phyloP scores from a whole-genome alignment of 1,140 invertebrate species.

The Helicorthomorpha holstii region DNA sequence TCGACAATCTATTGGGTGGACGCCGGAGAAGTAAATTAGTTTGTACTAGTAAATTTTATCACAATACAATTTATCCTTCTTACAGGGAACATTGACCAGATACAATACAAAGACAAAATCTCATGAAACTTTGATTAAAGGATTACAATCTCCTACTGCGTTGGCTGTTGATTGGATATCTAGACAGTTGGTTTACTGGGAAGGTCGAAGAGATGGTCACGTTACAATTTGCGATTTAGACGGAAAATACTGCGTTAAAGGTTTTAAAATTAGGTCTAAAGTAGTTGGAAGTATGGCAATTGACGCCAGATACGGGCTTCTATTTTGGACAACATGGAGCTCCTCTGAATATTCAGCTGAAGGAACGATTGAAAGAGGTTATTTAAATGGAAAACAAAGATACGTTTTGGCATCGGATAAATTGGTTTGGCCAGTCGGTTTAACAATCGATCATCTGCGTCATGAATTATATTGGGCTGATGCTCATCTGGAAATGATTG shows the following conservation, averaged over 20 bases:
- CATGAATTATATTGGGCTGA: conserved; percentile 74
- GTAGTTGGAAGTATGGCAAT: background rate
- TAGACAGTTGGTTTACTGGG: conserved; percentile 67
- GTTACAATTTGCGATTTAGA: background rate
- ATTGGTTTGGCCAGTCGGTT: conserved; percentile 56
- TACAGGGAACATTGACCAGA: too few species aligned
- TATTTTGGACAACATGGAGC: conserved; percentile 32
- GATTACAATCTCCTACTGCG: conserved; percentile 77
- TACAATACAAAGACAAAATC: too few species aligned
- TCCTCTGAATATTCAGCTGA: conserved; percentile 33
- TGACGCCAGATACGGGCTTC: background rate
- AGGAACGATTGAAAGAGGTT: conserved; percentile 39
- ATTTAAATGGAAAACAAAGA: background rate
- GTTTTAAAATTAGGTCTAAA: background rate
- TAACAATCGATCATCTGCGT: conserved; percentile 64
- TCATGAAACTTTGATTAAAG: too few species aligned
- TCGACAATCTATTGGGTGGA: conserved; percentile 93
- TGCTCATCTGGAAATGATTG: conserved; percentile 73
- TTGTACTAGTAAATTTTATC: too few species aligned
- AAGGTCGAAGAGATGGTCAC: conserved; percentile 50
- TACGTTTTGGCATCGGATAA: background rate
- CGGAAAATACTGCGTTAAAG: background rate
- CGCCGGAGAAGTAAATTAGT: conserved; percentile 48
- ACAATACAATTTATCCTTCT: too few species aligned
- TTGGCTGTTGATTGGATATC: conserved; percentile 92